phyloP scores from a whole-genome alignment of 2,888 invertebrate species.

The Frankliniella intonsa region DNA sequence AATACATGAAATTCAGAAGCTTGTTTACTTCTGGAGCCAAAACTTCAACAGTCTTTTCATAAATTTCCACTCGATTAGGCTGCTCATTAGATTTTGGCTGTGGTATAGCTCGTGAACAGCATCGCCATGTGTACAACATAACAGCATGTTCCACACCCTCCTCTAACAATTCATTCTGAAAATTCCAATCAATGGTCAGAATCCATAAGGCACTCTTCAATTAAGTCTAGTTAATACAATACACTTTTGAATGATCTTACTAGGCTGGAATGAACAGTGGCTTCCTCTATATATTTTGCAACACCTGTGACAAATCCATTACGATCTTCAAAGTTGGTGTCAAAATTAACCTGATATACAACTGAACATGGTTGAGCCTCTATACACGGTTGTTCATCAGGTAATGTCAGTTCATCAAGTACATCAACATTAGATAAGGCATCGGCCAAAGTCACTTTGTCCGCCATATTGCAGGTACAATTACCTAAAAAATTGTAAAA shows the following conservation, averaged over 20 bases:
- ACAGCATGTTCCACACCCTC: constrained; percentile 97
- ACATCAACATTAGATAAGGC: constrained; percentile 95
- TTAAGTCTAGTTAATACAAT: constrained; percentile 45
- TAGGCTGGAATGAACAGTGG: constrained; percentile 95
- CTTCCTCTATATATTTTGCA: constrained; percentile 98
- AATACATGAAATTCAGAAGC: constrained; percentile 94
- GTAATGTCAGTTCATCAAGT: constrained; percentile 89
- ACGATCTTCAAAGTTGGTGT: constrained; percentile 97
- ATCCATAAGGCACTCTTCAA: not conserved
- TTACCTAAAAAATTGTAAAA: not conserved
- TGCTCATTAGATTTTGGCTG: constrained; percentile 97
- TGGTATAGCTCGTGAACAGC: constrained; percentile 96
- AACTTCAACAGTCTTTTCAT: constrained; percentile 96
- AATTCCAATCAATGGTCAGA: constrained; percentile 31
- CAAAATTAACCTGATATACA: constrained; percentile 93
- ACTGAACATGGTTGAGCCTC: constrained; percentile 95
- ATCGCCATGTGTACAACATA: constrained; percentile 98
- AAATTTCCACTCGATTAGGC: constrained; percentile 96
- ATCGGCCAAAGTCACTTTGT: constrained; percentile 88
- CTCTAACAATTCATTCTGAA: constrained; percentile 86
- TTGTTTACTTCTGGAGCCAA: constrained; percentile 96
- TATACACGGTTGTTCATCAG: constrained; percentile 96
- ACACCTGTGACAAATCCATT: constrained; percentile 98
- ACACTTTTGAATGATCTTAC: constrained; percentile 54
- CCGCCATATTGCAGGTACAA: constrained; percentile 46